phyloP scores from a whole-genome alignment of 1,140 invertebrate species.

The Saccostrea cuccullata region DNA sequence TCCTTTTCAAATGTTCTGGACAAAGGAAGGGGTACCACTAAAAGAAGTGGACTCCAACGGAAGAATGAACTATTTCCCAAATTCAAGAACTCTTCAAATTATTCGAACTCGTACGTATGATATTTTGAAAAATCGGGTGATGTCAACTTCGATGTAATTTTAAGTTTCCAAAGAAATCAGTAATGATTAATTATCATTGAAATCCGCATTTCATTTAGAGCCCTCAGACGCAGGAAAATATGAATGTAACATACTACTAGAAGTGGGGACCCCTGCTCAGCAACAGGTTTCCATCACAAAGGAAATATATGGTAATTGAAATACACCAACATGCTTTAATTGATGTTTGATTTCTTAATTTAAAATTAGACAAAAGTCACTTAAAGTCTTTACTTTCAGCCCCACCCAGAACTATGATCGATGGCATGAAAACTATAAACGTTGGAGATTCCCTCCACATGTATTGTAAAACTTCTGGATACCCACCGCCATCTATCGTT shows the following conservation, averaged over 20 bases:
- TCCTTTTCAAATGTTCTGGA: slow-evolving; percentile 31
- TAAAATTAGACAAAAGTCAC: background rate
- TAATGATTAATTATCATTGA: background rate
- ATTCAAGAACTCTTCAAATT: slow-evolving; percentile 30
- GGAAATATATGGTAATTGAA: slow-evolving; percentile 45
- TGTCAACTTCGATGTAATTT: background rate
- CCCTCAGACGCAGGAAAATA: slow-evolving; percentile 46
- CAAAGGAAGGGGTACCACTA: background rate
- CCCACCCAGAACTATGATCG: slow-evolving; percentile 6
- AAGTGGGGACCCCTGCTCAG: slow-evolving; percentile 40
- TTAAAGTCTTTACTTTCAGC: slow-evolving; percentile 9
- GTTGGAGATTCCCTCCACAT: slow-evolving; percentile 50
- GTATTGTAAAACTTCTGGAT: slow-evolving; percentile 51
- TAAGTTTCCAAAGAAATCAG: background rate
- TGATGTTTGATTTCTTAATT: background rate
- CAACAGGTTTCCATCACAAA: slow-evolving; percentile 46
- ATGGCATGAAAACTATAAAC: slow-evolving; percentile 45
- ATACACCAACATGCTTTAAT: background rate
- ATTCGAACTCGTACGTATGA: slow-evolving; percentile 1
- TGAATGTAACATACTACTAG: slow-evolving; percentile 54
- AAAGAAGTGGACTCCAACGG: background rate
- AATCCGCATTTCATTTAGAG: slow-evolving; percentile 38
- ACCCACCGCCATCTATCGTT: slow-evolving; percentile 41
- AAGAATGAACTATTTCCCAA: slow-evolving; percentile 37
- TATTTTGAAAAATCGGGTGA: background rate